These are phyloP conservation scores for Campopleginae sp. DNA, from an alignment of 2,888 invertebrate genomes.

Conservation along the genomic window DNA sequence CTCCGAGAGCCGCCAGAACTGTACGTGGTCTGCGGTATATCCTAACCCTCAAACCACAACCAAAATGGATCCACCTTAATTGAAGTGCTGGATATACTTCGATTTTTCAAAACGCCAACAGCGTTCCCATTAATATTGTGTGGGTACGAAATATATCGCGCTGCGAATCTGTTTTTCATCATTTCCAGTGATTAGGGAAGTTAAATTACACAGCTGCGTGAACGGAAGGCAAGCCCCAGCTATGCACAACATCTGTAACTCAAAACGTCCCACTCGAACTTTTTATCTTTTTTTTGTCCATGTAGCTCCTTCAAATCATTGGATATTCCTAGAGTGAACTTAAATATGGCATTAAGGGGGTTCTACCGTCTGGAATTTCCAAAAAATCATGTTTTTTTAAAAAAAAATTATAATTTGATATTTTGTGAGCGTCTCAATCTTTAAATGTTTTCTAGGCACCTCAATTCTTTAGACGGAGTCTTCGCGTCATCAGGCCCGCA, in stretches of 20 bases:
- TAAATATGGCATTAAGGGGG: neutral
- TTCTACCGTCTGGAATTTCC: too few relatives aligned
- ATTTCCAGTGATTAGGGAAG: neutral
- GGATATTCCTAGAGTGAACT: slow-evolving; percentile 18
- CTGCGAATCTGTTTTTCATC: neutral
- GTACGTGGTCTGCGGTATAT: neutral
- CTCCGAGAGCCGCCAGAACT: neutral
- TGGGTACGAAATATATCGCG: neutral
- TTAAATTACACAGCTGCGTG: neutral
- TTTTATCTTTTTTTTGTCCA: too few relatives aligned
- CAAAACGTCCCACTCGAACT: slow-evolving; percentile 26
- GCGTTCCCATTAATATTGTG: neutral
- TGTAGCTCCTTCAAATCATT: slow-evolving; percentile 2
- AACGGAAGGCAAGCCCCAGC: neutral
- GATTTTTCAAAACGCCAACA: neutral
- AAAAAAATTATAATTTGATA: too few relatives aligned
- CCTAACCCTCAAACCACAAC: neutral
- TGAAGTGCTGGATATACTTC: neutral
- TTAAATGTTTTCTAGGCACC: too few relatives aligned
- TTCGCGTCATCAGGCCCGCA: too few relatives aligned
- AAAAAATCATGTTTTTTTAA: too few relatives aligned
- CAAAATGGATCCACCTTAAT: neutral
- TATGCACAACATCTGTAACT: slow-evolving; percentile 10
- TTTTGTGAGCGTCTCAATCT: too few relatives aligned
- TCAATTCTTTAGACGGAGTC: too few relatives aligned